These are phyloP conservation scores for Heliconius aoede DNA, from an alignment of 2,888 invertebrate genomes.

Conservation along the genomic window DNA sequence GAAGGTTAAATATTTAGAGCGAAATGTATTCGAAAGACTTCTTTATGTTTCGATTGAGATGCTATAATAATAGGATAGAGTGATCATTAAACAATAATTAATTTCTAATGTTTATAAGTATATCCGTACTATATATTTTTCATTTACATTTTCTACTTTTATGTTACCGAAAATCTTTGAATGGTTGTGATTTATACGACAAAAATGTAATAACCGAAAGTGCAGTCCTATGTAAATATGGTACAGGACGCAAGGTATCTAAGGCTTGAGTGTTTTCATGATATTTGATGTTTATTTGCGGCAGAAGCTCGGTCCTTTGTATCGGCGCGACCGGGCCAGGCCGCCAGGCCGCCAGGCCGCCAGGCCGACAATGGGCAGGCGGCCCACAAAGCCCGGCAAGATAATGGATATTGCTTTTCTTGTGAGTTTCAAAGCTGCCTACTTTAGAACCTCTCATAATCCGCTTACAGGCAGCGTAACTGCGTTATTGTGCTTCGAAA, in stretches of 20 bases:
- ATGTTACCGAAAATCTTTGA: too few relatives aligned
- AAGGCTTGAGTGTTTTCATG: conserved; percentile 30
- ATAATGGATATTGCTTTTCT: conserved; percentile 83
- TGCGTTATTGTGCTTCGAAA: conserved; percentile 76
- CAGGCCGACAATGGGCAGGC: conserved; percentile 72
- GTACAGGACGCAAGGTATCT: conserved; percentile 4
- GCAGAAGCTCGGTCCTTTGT: conserved; percentile 33
- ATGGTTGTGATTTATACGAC: background rate
- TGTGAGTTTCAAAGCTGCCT: conserved; percentile 81
- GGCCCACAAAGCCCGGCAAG: conserved; percentile 74
- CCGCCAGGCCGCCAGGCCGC: conserved; percentile 65
- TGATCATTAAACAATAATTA: too few relatives aligned
- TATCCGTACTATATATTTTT: too few relatives aligned
- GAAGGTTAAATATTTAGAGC: too few relatives aligned
- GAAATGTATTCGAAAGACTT: too few relatives aligned
- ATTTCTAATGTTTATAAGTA: too few relatives aligned
- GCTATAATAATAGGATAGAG: too few relatives aligned
- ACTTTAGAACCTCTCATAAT: conserved; percentile 81
- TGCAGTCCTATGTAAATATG: conserved; percentile 24
- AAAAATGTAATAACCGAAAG: conserved; percentile 5
- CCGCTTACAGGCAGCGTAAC: conserved; percentile 77
- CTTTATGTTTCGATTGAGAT: too few relatives aligned
- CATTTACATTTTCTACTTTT: too few relatives aligned
- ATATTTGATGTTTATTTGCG: conserved; percentile 42
- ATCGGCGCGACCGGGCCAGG: conserved; percentile 58